Base-by-base conservation (phyloP, 1,140 invertebrate species). In the Polypedilum pembai region DNA sequence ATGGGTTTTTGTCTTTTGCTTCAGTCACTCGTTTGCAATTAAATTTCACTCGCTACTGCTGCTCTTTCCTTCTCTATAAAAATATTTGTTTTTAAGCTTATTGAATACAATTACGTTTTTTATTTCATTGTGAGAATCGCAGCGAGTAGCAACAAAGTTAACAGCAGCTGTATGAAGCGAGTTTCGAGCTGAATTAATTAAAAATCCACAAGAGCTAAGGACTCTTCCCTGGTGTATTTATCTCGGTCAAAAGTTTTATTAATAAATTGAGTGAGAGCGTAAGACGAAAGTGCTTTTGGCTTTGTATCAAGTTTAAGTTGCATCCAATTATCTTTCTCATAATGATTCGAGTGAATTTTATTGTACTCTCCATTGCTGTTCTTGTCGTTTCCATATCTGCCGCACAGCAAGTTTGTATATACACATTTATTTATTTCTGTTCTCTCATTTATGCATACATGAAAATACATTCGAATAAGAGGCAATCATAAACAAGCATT, bases 321-420 rank as follows among this genome's bases (percentile, higher is more conserved):
- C 45, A 56, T 56, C n/a, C 45, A 56, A 56, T 56, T 56, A 12
- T 56, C 45, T 56, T 33, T 5, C 24, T 33, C 24, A n/a, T 56
- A 56, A 56, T 56, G 45, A 56, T 15, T 56, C 24, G 72, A 75
- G 8, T 72, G 69, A 18, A 72, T 72, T 40, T 40, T 72, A 40
- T 72, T 72, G 20, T 72, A 20, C 69, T 72, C 18, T 18, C 69
- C 15, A 12, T 72, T 17, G 18, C 18, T 40, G 69, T 15, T 33
- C 15, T 73, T 73, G 40, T 33, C 40, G 40, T 18, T 7, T 12
- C 73, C 45, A 56, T 56, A n/a, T 56, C 45, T 56, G 45, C 45
- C 12, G 45, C 45, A 56, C 45, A 56, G 45, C 8, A 56, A 56
- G 45, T 56, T n/a, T 12, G 45, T n/a, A n/a, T 56, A 15, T 56